Base-by-base conservation (phyloP, 2,888 invertebrate species). In the Ormyrus pomaceus region DNA sequence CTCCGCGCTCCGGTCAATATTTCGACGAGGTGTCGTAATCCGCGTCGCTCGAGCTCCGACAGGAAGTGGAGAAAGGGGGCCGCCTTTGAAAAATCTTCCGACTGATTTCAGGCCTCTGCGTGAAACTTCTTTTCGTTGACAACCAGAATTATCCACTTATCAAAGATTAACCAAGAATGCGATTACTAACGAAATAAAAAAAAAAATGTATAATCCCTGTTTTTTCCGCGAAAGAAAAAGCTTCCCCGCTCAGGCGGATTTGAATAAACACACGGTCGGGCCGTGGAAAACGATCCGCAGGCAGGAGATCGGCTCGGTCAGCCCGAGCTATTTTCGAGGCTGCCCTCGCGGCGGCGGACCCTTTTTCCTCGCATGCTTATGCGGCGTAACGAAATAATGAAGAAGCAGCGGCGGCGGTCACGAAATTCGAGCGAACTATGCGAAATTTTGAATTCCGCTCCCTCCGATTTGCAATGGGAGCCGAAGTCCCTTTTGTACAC, bases 251-350 rank as follows among this genome's bases (percentile, higher is more conserved):
- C 34, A 3, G 4, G 3, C 4, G 34, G 34, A 34, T 34, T 34
- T 34, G 34, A 34, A 34, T 34, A 34, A 34, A 34, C 34, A 34
- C 34, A 34, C 34, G 34, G 34, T 34, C 34, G 4, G 34, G 34
- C 34, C 4, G 34, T 34, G 34, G 34, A 34, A 34, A 34, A 34
- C 34, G 34, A 34, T 34, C 34, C 34, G 34, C 4, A 3, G 34
- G 34, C 34, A 34, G 34, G 34, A 34, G 34, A 34, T 34, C 34
- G 34, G 34, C 34, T 34, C 34, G 34, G 34, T 34, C 34, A 83
- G 83, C 84, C 84, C 82, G 77, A 88, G 88, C 87, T 88, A 89
- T 88, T 87, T 87, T 87, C 86, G 86, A 62, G 11, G 86, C 85
- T 82, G 56, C 83, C 84, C 79, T 73, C 84, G 71, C 81, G 58